Evolutionary conservation across 2,888 invertebrate genomes (phyloP), one percentile per base, ranked within the genome.

Genomic region (Drosophila mulleri): DNA sequence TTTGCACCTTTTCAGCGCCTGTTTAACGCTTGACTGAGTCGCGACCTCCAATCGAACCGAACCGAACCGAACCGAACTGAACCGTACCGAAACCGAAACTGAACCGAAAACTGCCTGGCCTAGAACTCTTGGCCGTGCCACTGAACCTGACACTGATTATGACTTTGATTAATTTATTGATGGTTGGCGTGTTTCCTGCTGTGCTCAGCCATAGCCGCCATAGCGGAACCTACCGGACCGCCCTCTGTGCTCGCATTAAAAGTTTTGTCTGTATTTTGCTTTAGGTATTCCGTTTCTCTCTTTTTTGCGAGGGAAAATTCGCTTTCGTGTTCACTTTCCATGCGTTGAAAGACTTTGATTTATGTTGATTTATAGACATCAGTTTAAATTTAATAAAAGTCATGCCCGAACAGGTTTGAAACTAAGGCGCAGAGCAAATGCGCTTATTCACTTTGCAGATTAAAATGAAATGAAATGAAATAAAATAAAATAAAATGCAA

Each of bases 131-230:
- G 62, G 73, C 72, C 61, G 47, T 73, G 79, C 79, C 86, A 84
- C 83, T 87, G 85, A 86, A 84, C 88, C 87, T 87, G 90, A 86
- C 88, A 88, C 89, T 89, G 89, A 87, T 88, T 85, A 83, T 88
- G 87, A 90, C 90, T 89, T 91, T 91, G 90, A 91, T 91, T 91
- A 91, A 91, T 91, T 91, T 91, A 91, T 91, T 91, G 90, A 90
- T 88, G 85, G 88, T 84, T 90, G 87, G 88, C 90, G 88, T 90
- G 90, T 84, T 89, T 89, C 87, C 83, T 72, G 84, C 83, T 82
- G 83, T 76, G 79, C 56, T 65, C 67, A 64, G 63, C 63, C 52
- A 26, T 20, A 2, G 18, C 39, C 23, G 14, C n/a, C n/a, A n/a
- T n/a, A n/a, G n/a, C 11, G n/a, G 18, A 48, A 26, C 48, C 57